phyloP scores from a whole-genome alignment of 92 coral and sea anemone genomes.

The Actinostola sp. region DNA sequence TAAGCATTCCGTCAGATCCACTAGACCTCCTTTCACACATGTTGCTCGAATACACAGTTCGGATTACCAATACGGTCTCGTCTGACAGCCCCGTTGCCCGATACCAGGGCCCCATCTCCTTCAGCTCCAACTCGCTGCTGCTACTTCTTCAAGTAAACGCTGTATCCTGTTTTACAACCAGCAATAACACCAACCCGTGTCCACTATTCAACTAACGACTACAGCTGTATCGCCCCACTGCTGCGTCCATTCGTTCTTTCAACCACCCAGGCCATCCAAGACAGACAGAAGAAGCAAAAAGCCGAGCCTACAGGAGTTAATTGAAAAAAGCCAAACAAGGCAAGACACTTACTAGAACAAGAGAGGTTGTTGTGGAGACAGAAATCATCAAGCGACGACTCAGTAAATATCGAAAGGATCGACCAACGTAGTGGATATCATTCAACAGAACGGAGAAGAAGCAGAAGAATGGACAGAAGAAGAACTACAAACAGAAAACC shows the following conservation, averaged over 20 bases:
- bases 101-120: constrained; percentile 8
- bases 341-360: neutral
- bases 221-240: neutral
- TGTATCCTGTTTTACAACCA: neutral
- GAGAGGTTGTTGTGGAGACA: neutral
- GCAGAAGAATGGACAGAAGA: neutral
- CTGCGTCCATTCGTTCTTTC: neutral
- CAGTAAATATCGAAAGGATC: constrained; percentile 21
- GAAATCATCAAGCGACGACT: constrained; percentile 9
- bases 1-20: no score
- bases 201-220: neutral
- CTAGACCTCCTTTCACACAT: no score
- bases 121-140: neutral
- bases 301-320: neutral
- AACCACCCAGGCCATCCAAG: constrained; percentile 13
- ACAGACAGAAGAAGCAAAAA: neutral
- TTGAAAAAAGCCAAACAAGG: neutral
- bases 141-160: neutral
- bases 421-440: constrained; percentile 1
- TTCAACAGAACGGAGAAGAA: neutral
- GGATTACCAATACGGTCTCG: no score
- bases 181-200: neutral
- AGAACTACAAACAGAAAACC: neutral
- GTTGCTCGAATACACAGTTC: no score
- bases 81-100: neutral